A percentile compares a stretch with the other conserved stretches of the same genome.
phyloP scores from a whole-genome alignment of 2,888 invertebrate species.

The Philhelius pedissequus region DNA sequence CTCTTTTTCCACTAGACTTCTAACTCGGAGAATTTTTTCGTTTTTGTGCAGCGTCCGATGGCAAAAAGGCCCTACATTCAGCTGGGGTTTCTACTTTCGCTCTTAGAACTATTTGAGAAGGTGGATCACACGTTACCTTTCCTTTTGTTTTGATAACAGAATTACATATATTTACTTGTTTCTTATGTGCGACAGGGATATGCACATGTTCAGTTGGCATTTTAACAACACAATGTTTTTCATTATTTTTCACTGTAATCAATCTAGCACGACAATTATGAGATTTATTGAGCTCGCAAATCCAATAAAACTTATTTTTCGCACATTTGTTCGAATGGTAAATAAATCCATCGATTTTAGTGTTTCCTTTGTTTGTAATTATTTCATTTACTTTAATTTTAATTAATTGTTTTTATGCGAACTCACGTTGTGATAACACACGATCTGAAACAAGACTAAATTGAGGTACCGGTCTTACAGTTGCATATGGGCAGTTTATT shows the following conservation, averaged over 20 bases:
- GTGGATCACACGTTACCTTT: neutral
- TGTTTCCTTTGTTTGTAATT: neutral
- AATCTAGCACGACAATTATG: too few species aligned
- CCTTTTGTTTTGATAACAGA: too few species aligned
- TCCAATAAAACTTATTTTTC: constrained; percentile 16
- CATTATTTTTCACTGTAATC: neutral
- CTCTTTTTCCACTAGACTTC: neutral
- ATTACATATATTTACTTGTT: too few species aligned
- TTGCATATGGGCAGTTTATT: too few species aligned
- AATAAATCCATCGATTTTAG: constrained; percentile 4
- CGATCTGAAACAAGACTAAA: too few species aligned
- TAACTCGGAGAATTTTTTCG: neutral
- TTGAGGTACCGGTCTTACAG: too few species aligned
- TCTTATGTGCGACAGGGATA: neutral
- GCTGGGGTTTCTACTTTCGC: neutral
- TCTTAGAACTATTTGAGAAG: neutral
- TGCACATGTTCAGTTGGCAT: too few species aligned
- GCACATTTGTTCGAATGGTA: neutral
- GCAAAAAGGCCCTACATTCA: constrained; percentile 12
- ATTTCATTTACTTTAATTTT: neutral
- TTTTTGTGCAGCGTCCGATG: neutral
- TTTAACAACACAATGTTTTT: neutral
- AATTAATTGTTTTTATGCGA: neutral
- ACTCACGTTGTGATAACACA: too few species aligned
- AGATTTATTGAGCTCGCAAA: neutral